A percentile compares a stretch with the other conserved stretches of the same genome.
These are phyloP conservation scores for Pseudotriccus pelzelni DNA, from an alignment of 2,797 vertebrate species.

Conservation along the genomic window DNA sequence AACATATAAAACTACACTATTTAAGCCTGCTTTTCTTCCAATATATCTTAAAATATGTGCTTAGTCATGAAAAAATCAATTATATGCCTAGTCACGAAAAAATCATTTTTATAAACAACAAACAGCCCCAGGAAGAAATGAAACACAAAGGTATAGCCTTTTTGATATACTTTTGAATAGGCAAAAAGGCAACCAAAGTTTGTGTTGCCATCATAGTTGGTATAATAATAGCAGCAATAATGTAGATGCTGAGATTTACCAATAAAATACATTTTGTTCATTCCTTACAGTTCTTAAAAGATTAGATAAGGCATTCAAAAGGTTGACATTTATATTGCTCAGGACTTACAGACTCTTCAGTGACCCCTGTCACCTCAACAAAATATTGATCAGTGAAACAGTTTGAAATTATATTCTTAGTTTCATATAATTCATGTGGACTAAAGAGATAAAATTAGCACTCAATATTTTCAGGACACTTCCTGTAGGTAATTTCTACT, in stretches of 20 bases:
- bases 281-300: not conserved
- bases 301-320: not conserved
- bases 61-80: not conserved
- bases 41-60: not conserved
- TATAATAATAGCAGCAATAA: not conserved
- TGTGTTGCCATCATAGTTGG: not conserved
- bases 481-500: not conserved
- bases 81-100: not conserved
- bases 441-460: not conserved
- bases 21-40: not conserved
- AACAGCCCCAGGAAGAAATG: not conserved
- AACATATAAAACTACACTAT: not conserved
- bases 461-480: not conserved
- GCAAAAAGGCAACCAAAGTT: not conserved
- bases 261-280: not conserved
- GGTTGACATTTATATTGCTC: not conserved
- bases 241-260: not conserved
- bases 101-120: not conserved
- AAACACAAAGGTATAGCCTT: not conserved
- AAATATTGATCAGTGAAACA: not conserved
- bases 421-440: not conserved
- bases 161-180: not conserved
- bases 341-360: not conserved
- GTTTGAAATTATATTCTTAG: not conserved
- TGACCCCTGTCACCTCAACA: not conserved